phyloP scores from a whole-genome alignment of 2,797 vertebrate genomes.

The Falco peregrinus region DNA sequence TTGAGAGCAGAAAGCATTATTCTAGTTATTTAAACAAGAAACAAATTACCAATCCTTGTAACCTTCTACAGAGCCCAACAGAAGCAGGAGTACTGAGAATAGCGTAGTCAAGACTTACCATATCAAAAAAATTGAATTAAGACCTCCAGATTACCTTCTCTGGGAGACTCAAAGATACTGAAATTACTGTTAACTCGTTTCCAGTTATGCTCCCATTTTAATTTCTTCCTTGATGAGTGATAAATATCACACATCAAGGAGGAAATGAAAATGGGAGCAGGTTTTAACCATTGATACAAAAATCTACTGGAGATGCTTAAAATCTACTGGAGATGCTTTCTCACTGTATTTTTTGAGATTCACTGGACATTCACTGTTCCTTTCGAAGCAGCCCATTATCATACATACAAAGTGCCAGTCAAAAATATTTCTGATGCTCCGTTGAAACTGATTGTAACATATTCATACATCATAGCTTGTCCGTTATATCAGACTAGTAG shows the following conservation, averaged over 20 bases:
- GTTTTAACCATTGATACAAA: neutral
- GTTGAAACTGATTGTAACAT: neutral
- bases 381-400: neutral
- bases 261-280: neutral
- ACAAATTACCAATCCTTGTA: neutral
- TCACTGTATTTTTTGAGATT: neutral
- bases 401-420: neutral
- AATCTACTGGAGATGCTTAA: neutral
- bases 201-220: neutral
- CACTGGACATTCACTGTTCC: neutral
- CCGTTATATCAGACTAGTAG: neutral
- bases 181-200: neutral
- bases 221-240: no score
- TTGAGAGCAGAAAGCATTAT: neutral
- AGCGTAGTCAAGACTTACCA: neutral
- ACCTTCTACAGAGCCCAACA: neutral
- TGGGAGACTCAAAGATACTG: neutral
- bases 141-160: neutral
- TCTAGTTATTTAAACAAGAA: constrained; percentile 22
- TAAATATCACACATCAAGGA: neutral
- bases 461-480: neutral
- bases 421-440: neutral
- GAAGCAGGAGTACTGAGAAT: neutral
- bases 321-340: neutral
- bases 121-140: neutral